Conservation (phyloP, 2,113 vertebrate species). For the Saccopteryx bilineata region DNA sequence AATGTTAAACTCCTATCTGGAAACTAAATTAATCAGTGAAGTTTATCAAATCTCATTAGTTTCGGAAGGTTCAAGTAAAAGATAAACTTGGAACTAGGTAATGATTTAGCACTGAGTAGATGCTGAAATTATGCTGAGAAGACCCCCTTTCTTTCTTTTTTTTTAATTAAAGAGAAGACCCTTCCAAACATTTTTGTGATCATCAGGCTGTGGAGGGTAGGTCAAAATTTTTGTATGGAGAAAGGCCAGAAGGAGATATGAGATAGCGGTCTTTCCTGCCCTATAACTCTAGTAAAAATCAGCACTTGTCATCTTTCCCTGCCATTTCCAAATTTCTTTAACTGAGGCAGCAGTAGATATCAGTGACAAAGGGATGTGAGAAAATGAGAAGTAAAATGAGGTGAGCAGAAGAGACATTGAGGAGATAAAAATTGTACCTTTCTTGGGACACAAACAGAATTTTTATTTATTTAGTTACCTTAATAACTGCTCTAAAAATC, state of each 20-base stretch:
- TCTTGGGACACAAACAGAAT: background rate
- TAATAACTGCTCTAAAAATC: constrained; percentile 3
- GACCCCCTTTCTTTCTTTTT: too few relatives aligned
- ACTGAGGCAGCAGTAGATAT: background rate
- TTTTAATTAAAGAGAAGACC: background rate
- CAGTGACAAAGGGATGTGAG: background rate
- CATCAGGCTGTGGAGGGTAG: constrained; percentile 4
- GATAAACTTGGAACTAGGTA: background rate
- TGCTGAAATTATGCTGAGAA: constrained; percentile 30
- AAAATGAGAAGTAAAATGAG: constrained; percentile 29
- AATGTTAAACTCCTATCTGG: background rate
- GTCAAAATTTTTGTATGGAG: constrained; percentile 34
- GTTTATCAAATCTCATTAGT: constrained; percentile 1
- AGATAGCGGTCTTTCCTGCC: constrained; percentile 6
- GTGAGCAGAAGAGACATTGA: background rate
- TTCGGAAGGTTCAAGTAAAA: constrained; percentile 32
- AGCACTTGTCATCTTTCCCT: background rate
- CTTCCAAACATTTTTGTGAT: constrained; percentile 45
- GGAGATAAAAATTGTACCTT: background rate
- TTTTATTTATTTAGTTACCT: constrained; percentile 41
- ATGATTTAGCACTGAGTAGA: background rate
- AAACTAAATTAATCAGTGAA: constrained; percentile 7
- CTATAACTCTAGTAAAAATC: background rate
- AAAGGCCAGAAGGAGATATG: constrained; percentile 14
- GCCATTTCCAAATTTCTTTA: constrained; percentile 5